phyloP scores from a whole-genome alignment of 2,113 vertebrate genomes.

The Hemiprocne comata region DNA sequence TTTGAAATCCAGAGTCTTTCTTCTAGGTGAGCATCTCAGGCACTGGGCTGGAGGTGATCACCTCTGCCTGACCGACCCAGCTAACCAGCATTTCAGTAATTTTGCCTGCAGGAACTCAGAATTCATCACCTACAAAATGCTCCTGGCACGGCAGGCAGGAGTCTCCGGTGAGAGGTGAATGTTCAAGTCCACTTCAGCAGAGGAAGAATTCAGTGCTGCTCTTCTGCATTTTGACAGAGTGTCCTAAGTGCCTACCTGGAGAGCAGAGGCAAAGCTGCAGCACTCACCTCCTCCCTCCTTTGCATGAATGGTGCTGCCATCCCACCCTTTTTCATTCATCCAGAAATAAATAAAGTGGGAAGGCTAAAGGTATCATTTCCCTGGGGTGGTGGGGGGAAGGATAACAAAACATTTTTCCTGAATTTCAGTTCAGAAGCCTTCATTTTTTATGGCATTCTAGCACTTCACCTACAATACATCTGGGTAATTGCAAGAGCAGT shows the following conservation, averaged over 20 bases:
- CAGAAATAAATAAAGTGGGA: background rate
- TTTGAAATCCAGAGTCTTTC: background rate
- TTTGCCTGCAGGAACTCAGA: background rate
- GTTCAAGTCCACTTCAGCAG: background rate
- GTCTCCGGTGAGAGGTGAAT: background rate
- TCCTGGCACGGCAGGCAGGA: background rate
- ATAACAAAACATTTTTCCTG: background rate
- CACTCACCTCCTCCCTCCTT: background rate
- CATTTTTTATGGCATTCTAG: background rate
- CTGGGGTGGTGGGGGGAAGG: background rate
- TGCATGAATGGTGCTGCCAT: background rate
- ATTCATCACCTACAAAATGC: background rate
- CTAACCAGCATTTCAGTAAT: background rate
- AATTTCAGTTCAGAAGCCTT: background rate
- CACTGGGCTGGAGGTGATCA: background rate
- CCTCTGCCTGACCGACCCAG: background rate
- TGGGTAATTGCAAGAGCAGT: background rate
- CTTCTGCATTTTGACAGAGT: background rate
- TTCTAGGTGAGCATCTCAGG: background rate
- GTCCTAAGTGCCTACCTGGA: fast-evolving
- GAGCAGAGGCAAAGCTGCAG: background rate
- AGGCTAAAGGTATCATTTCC: background rate
- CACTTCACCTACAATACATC: background rate
- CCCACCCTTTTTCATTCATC: background rate
- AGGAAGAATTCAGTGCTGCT: background rate